phyloP scores from a whole-genome alignment of 2,113 vertebrate genomes.

The Jaculus jaculus region DNA sequence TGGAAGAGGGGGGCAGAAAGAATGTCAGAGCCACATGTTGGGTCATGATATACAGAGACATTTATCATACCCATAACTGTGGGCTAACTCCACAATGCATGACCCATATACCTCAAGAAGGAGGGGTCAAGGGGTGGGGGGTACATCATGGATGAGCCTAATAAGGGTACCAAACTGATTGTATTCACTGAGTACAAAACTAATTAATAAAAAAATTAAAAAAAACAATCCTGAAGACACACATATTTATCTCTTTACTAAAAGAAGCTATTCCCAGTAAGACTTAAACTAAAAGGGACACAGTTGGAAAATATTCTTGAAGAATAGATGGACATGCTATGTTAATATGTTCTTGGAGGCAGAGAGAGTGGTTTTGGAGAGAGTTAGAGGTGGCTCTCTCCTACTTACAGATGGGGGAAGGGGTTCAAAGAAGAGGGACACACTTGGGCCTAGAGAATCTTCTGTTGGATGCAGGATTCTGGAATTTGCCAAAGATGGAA shows the following conservation, averaged over 20 bases:
- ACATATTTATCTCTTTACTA: not conserved
- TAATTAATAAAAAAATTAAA: too few relatives aligned
- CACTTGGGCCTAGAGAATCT: not conserved
- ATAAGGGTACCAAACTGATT: too few relatives aligned
- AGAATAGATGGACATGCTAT: not conserved
- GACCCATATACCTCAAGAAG: too few relatives aligned
- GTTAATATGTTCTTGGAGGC: not conserved
- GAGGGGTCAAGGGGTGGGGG: too few relatives aligned
- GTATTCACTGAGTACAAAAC: too few relatives aligned
- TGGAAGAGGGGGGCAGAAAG: too few relatives aligned
- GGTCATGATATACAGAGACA: too few relatives aligned
- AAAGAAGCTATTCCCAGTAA: not conserved
- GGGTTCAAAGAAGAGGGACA: not conserved
- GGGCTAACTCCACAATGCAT: too few relatives aligned
- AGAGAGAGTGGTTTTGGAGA: not conserved
- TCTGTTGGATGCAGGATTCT: not conserved
- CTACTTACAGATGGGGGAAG: not conserved
- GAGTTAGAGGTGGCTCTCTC: not conserved
- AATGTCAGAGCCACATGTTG: too few relatives aligned
- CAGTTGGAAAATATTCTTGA: not conserved
- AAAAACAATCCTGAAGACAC: too few relatives aligned
- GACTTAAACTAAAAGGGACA: not conserved
- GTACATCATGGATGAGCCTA: too few relatives aligned
- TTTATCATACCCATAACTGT: too few relatives aligned
- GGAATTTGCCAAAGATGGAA: not conserved